Evolutionary conservation across 2,113 vertebrate genomes (phyloP), one percentile per base, ranked within the genome.

Genomic region (Pelecanus crispus): DNA sequence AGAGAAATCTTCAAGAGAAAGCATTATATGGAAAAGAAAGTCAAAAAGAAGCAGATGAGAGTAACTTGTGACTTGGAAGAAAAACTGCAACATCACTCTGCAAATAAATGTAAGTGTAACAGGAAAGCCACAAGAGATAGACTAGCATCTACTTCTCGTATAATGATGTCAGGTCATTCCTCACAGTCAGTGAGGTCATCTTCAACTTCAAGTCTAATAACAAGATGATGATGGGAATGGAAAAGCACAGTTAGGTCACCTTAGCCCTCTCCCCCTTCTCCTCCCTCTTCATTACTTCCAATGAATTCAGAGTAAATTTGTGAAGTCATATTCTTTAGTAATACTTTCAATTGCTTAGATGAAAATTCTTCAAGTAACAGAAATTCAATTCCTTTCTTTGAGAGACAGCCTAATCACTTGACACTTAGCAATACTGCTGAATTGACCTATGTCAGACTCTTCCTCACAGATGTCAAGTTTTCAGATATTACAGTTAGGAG

Each of bases 101-200:
- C 36, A 93, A 86, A 84, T 32, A 91, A 88, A 91, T 9, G 45
- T 12, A 79, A 90, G 52, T 7, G 4, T 62, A 44, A 73, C 78
- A 65, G 86, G 44, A 95, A 85, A 93, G 44, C 32, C 49, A 14
- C 11, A 59, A 56, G 75, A 95, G 56, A 47, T 34, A 77, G 70
- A 78, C 29, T 77, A 78, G 31, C 38, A 56, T 74, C 52, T 77
- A 25, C 40, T 38, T 34, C 66, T 82, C 9, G 2, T 8, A 25
- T 16, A 94, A 77, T 73, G 79, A 84, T n/a, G 17, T 61, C 81
- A 87, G 34, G 67, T 83, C 75, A 89, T 86, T 93, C 68, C 87
- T 93, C 68, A 62, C 38, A 31, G 81, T 45, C n/a, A 90, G 70
- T 91, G 96, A 97, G 90, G 82, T 97, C 97, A 97, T 95, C 65